Evolutionary conservation across 2,797 vertebrate genomes (phyloP).

Genomic region (Taenioides sp.): DNA sequence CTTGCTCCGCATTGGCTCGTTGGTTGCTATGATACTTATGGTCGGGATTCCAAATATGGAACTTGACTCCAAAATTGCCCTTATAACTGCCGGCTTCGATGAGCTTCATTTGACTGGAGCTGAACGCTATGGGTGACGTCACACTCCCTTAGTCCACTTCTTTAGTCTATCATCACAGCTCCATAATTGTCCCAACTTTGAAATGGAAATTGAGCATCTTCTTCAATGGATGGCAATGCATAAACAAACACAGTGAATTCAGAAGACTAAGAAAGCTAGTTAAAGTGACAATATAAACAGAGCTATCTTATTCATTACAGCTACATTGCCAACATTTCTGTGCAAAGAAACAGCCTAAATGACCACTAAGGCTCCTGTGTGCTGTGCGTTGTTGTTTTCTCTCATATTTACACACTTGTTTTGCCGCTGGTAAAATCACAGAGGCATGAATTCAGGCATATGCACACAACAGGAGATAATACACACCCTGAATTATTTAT

Average conservation of each 20-base stretch:
- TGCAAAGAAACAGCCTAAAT: constrained; percentile 39
- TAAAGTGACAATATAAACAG: not conserved
- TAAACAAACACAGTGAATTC: not conserved
- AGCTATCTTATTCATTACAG: constrained; percentile 10
- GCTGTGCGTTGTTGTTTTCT: not conserved
- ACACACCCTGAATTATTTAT: constrained; percentile 71
- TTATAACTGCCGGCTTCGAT: too few relatives aligned
- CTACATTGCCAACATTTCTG: constrained; percentile 27
- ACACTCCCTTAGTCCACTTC: too few relatives aligned
- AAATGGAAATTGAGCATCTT: too few relatives aligned
- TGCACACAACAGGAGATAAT: constrained; percentile 63
- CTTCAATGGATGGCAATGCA: not conserved
- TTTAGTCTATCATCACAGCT: too few relatives aligned
- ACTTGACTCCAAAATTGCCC: too few relatives aligned
- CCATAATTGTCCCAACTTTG: too few relatives aligned
- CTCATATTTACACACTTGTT: constrained; percentile 21
- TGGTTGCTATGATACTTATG: too few relatives aligned
- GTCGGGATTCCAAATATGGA: too few relatives aligned
- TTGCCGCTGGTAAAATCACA: constrained; percentile 43
- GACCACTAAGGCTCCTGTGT: constrained; percentile 35
- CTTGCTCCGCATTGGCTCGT: too few relatives aligned
- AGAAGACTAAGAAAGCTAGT: not conserved
- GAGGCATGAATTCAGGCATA: constrained; percentile 59
- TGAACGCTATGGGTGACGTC: too few relatives aligned
- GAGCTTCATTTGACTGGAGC: too few relatives aligned